Base-by-base conservation (phyloP, 2,797 vertebrate genomes). In the Rhynchonycteris naso region DNA sequence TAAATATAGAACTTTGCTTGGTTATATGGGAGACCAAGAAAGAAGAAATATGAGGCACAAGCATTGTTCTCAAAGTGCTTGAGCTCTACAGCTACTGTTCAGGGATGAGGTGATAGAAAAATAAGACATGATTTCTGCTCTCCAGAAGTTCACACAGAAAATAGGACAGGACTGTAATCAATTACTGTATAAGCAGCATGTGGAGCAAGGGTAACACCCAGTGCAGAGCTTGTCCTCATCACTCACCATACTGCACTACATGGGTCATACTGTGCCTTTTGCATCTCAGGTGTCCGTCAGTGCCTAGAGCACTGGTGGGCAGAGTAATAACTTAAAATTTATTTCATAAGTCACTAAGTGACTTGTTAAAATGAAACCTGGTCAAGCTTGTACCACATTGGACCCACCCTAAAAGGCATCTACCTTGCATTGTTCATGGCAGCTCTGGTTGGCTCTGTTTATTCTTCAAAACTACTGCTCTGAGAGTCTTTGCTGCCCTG, bases 191-290 rank as follows among this genome's bases (percentile, higher is more conserved):
- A 33, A 26, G 56, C n/a, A 11, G 18, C 18, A 1, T 0, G 3
- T 35, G 10, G 24, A 83, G 43, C 7, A 2, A 15, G 26, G 18
- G 38, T 6, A 33, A 22, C 13, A 2, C 0, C 2, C 5, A 0
- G 1, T 3, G 6, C 16, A 18, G 24, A 30, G 30, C 33, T 58
- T 2, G 0, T 22, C 15, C 0, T 24, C 5, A 1, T 33, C 0
- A 1, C 59, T 68, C 19, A 54, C 43, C 21, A 12, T 14, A 6
- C 50, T 18, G 21, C 12, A 2, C 10, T 5, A 7, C 11, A 1
- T 33, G 35, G 68, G 26, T 13, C 78, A 26, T 26, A 18, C 7
- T 22, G 50, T 24, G 7, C 11, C 26, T 24, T 47, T 63, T 71
- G 15, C 43, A 10, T 15, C 10, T 26, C 8, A 1, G 24, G 18